Conservation (phyloP, 2,113 vertebrate genomes). For the Zosterops pallidus region DNA sequence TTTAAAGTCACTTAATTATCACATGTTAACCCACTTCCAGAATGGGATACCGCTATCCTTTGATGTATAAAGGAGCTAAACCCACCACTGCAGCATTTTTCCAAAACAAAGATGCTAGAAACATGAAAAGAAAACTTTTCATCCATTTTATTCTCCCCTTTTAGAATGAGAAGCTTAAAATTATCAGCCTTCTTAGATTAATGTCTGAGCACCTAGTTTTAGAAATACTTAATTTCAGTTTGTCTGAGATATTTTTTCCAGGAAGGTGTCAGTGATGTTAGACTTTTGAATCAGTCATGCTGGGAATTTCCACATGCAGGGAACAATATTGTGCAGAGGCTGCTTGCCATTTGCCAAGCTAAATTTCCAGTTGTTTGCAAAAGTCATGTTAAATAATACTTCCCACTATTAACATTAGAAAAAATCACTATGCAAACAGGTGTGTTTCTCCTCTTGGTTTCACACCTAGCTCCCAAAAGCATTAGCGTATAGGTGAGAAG, state of each 20-base stretch:
- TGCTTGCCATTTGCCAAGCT: background rate
- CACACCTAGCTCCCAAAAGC: conserved; percentile 43
- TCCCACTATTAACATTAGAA: conserved; percentile 19
- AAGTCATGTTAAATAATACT: conserved; percentile 11
- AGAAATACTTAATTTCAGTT: background rate
- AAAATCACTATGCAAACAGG: conserved; percentile 29
- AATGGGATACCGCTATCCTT: background rate
- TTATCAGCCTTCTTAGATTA: background rate
- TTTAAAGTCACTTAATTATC: conserved; percentile 52
- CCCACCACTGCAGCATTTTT: background rate
- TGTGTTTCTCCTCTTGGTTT: conserved; percentile 49
- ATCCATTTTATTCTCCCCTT: background rate
- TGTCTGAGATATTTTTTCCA: background rate
- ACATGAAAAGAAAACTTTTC: background rate
- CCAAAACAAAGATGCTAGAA: background rate
- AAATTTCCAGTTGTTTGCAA: conserved; percentile 48
- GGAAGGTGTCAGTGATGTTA: background rate
- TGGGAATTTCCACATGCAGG: conserved; percentile 1
- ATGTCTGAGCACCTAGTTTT: background rate
- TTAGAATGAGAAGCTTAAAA: background rate
- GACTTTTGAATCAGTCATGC: background rate
- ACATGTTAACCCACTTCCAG: conserved; percentile 34
- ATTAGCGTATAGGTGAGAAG: conserved; percentile 28
- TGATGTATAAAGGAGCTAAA: conserved; percentile 23
- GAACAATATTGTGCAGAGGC: background rate